Conservation (phyloP, 2,888 invertebrate species). For the Leptopilina syphax region DNA sequence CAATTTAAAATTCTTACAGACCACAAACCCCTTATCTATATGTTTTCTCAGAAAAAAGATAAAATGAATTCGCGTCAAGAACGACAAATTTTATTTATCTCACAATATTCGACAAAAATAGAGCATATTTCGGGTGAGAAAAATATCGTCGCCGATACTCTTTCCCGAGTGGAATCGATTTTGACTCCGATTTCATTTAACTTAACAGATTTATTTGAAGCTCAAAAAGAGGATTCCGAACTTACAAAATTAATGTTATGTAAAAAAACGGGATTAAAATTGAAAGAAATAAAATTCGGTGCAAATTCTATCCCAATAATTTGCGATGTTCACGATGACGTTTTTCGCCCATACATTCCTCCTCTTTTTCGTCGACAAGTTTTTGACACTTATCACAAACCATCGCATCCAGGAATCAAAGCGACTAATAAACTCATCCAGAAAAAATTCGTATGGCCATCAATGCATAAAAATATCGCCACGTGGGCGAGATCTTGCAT, state of each 20-base stretch:
- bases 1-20: background rate
- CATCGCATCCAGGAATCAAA: constrained; percentile 55
- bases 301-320: background rate
- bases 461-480: constrained; percentile 62
- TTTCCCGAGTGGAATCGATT: constrained; percentile 1
- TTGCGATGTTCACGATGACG: background rate
- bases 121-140: background rate
- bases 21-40: background rate
- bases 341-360: constrained; percentile 41
- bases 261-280: background rate
- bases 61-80: background rate
- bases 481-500: constrained; percentile 64
- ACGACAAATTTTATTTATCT: background rate
- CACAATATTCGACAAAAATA: background rate
- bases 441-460: constrained; percentile 68
- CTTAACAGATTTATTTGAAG: background rate
- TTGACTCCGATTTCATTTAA: constrained; percentile 1
- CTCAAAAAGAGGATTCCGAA: background rate
- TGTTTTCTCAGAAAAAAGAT: background rate
- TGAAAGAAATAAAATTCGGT: background rate
- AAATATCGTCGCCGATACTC: background rate
- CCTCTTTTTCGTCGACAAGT: constrained; percentile 17
- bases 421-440: constrained; percentile 45
- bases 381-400: constrained; percentile 53
- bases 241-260: background rate